A percentile compares a stretch with the other conserved stretches of the same genome.
These are phyloP conservation scores for Myiozetetes cayanensis DNA, from an alignment of 2,113 vertebrate species.

Conservation along the genomic window DNA sequence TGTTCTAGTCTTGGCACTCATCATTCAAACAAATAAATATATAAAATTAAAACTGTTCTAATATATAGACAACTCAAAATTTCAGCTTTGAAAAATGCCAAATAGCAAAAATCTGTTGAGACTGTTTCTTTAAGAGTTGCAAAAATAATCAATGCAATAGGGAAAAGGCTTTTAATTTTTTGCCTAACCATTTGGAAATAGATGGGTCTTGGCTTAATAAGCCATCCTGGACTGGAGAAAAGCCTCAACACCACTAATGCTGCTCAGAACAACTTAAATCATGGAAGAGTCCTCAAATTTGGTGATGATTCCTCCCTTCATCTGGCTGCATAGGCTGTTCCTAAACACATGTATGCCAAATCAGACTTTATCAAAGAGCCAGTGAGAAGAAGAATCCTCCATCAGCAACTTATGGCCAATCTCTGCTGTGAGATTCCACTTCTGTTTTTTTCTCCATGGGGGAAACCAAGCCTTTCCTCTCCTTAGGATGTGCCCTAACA, in stretches of 20 bases:
- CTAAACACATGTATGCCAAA: neutral
- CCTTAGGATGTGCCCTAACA: neutral
- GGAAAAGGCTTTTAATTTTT: neutral
- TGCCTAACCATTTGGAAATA: neutral
- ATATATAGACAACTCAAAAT: neutral
- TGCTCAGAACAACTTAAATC: neutral
- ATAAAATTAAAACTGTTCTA: neutral
- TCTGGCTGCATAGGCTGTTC: neutral
- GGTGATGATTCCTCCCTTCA: neutral
- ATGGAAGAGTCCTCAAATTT: neutral
- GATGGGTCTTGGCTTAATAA: neutral
- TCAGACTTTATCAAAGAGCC: neutral
- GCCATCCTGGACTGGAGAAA: neutral
- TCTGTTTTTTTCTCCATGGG: neutral
- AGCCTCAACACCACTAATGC: neutral
- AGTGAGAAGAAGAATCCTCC: neutral
- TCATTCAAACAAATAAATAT: neutral
- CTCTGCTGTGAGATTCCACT: neutral
- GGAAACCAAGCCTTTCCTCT: neutral
- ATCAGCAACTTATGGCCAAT: neutral
- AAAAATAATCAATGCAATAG: neutral
- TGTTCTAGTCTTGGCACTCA: neutral
- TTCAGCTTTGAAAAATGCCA: neutral
- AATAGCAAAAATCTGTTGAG: neutral
- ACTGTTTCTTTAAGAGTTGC: neutral